A percentile compares a stretch with the other conserved stretches of the same genome.
Conservation (phyloP, 2,888 invertebrate genomes). For the Eupeodes luniger region DNA sequence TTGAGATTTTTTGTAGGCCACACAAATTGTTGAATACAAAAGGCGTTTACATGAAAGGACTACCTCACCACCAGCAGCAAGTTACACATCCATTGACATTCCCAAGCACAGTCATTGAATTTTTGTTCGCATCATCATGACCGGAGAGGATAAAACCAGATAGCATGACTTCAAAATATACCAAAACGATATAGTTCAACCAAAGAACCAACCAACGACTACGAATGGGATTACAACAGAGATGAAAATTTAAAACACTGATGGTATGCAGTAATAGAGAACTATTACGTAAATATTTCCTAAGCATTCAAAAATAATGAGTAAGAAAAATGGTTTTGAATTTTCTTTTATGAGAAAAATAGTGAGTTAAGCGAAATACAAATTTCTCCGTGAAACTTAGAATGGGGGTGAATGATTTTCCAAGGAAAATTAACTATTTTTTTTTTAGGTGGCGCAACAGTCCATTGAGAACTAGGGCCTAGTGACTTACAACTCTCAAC, state of each 20-base stretch:
- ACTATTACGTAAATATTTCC: not conserved
- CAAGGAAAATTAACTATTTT: too few species aligned
- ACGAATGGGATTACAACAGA: not conserved
- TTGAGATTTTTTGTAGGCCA: conserved; percentile 7
- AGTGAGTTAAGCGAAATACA: too few species aligned
- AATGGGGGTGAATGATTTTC: too few species aligned
- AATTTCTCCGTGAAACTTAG: too few species aligned
- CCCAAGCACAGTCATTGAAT: not conserved
- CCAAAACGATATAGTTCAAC: not conserved
- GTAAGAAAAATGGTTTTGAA: too few species aligned
- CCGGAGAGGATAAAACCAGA: not conserved
- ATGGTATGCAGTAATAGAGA: not conserved
- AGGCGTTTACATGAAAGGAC: not conserved
- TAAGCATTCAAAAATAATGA: not conserved
- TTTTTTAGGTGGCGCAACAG: too few species aligned
- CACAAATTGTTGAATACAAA: not conserved
- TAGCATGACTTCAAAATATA: not conserved
- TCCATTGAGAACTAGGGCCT: too few species aligned
- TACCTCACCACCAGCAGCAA: not conserved
- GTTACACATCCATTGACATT: not conserved
- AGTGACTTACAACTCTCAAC: too few species aligned
- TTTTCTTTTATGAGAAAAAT: too few species aligned
- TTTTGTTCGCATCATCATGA: not conserved
- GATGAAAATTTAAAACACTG: not conserved
- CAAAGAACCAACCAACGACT: not conserved